Conservation (phyloP, 2,888 invertebrate species). For the Psococerastis gibbosa region DNA sequence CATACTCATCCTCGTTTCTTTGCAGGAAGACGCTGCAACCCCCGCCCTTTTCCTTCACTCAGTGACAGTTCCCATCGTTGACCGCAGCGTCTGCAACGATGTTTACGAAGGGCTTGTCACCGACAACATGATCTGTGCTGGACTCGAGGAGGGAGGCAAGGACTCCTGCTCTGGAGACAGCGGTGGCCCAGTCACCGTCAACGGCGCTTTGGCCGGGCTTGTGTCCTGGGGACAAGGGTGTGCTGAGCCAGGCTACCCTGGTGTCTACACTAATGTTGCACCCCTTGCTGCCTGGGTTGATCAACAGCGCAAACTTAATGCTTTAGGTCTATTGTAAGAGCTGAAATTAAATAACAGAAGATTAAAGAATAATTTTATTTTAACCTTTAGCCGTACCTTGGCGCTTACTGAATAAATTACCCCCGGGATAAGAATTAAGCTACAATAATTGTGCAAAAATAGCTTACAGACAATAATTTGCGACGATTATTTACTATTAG, state of each 20-base stretch:
- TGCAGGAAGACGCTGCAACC: not conserved
- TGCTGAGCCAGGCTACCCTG: not conserved
- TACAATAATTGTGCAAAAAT: no score
- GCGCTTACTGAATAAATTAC: no score
- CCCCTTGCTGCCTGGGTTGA: not conserved
- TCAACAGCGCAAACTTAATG: no score
- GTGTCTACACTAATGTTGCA: not conserved
- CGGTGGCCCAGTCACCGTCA: not conserved
- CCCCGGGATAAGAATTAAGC: no score
- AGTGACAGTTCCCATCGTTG: not conserved
- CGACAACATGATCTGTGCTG: not conserved
- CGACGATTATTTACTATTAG: no score
- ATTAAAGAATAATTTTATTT: no score
- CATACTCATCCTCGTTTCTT: no score
- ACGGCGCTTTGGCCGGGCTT: not conserved
- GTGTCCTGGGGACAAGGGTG: not conserved
- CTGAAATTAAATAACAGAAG: no score
- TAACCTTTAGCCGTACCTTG: no score
- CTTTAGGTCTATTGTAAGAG: no score
- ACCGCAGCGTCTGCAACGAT: not conserved
- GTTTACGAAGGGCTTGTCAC: not conserved
- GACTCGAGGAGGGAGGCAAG: not conserved
- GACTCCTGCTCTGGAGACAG: not conserved
- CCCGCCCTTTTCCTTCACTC: not conserved
- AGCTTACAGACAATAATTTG: no score